phyloP scores from a whole-genome alignment of 2,113 vertebrate species.

The Columba livia region DNA sequence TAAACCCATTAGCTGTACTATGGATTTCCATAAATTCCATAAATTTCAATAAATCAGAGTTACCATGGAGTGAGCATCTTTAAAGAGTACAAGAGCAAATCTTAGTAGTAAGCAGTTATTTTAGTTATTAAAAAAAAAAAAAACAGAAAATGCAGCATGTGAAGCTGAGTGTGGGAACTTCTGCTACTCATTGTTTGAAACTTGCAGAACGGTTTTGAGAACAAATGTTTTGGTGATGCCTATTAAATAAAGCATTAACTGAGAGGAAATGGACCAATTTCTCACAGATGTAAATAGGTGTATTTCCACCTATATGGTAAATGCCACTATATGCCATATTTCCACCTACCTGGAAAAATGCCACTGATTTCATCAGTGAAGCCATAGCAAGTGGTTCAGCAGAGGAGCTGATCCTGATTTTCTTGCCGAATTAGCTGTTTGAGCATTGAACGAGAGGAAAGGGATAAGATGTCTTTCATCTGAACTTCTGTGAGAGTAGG shows the following conservation, averaged over 20 bases:
- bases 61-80: not conserved
- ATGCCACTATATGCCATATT: not conserved
- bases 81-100: not conserved
- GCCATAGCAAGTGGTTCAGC: not conserved
- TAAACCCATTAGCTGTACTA: not conserved
- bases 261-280: not conserved
- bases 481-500: not conserved
- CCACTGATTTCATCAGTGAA: not conserved
- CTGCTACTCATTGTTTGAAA: not conserved
- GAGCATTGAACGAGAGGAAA: not conserved
- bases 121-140: not conserved
- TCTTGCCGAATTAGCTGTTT: not conserved
- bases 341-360: not conserved
- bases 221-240: not conserved
- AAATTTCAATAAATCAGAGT: not conserved
- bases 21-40: not conserved
- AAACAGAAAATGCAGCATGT: not conserved
- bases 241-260: not conserved
- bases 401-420: not conserved
- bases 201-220: not conserved
- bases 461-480: not conserved
- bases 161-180: not conserved
- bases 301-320: not conserved
- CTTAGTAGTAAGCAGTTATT: not conserved
- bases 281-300: not conserved